These are phyloP conservation scores for Falcaria lacertinaria DNA, from an alignment of 2,888 invertebrate species.

Conservation along the genomic window DNA sequence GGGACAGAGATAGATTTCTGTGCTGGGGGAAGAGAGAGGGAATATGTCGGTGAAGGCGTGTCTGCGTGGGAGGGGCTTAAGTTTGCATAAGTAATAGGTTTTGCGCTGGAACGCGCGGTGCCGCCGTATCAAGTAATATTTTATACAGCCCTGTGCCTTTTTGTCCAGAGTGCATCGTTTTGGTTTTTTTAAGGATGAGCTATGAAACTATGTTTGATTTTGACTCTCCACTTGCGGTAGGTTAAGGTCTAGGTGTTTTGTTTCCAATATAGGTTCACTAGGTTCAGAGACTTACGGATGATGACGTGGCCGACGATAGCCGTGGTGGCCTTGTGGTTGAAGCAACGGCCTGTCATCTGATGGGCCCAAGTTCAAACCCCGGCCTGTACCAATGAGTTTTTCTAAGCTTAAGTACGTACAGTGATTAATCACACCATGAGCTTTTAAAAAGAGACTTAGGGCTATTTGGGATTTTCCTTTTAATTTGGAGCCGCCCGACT, in stretches of 20 bases:
- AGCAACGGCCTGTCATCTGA: no score
- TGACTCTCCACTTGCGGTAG: conserved; percentile 52
- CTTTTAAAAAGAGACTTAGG: no score
- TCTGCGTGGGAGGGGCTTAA: conserved; percentile 49
- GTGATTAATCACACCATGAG: no score
- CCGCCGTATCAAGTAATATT: conserved; percentile 42
- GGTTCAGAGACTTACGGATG: background rate
- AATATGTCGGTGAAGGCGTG: conserved; percentile 53
- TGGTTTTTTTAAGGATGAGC: conserved; percentile 46
- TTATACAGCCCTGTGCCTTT: conserved; percentile 52
- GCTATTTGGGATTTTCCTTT: no score
- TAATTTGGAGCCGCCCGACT: no score
- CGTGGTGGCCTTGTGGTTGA: no score
- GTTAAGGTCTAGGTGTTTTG: conserved; percentile 37
- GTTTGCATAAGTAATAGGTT: conserved; percentile 62
- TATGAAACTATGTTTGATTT: conserved; percentile 52
- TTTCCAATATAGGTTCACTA: background rate
- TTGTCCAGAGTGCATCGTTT: conserved; percentile 70
- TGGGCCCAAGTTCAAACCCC: no score
- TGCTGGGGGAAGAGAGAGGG: conserved; percentile 34
- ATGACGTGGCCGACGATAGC: no score
- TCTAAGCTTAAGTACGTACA: no score
- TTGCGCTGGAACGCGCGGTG: conserved; percentile 22
- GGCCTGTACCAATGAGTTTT: no score
- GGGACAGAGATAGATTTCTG: conserved; percentile 38